Base-by-base conservation (phyloP, 2,888 invertebrate species). In the Ganaspis brasiliensis region DNA sequence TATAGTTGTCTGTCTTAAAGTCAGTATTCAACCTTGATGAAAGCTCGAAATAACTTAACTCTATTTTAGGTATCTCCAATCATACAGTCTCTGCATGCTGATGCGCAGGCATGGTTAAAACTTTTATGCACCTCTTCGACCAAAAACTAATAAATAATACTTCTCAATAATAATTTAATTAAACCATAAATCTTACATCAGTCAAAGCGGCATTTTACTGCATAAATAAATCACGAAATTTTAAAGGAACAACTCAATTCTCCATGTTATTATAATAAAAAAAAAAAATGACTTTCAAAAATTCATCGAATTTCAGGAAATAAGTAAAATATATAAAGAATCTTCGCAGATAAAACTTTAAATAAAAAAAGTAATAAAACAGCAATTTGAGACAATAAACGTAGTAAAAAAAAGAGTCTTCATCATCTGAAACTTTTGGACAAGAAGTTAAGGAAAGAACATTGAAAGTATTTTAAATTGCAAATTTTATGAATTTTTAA, bases 41-140 rank as follows among this genome's bases (percentile, higher is more conserved):
- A 63, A 63, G 37, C 63, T 63, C 16, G 37, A 63, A 63, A 63
- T 63, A 63, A 40, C 63, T 63, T 63, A 63, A 21, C 37, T 63
- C 63, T 63, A 63, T 63, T 63, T 40, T 63, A 14, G 63, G 35
- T 40, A 40, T 63, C 40, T 14, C 21, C 37, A 40, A 35, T 12
- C n/a, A 31, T 26, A 12, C 37, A 55, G 37, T 14, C 40, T 37
- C 63, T 63, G 19, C n/a, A n/a, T n/a, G n/a, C 52, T 52, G 52
- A 19, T 52, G 52, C 49, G 16, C 19, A 45, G 9, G 52, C 52
- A 52, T n/a, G n/a, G 52, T 52, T 52, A 52, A 52, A 63, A 63
- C 21, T 63, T 63, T 40, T 21, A 63, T 63, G 63, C 63, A 63
- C 14, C 21, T 35, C 8, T 40, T 40, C 14, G 14, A 63, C 35